Evolutionary conservation across 2,888 invertebrate species (phyloP), one percentile per base, ranked within the genome.

Genomic region (Sarcophaga caerulescens): DNA sequence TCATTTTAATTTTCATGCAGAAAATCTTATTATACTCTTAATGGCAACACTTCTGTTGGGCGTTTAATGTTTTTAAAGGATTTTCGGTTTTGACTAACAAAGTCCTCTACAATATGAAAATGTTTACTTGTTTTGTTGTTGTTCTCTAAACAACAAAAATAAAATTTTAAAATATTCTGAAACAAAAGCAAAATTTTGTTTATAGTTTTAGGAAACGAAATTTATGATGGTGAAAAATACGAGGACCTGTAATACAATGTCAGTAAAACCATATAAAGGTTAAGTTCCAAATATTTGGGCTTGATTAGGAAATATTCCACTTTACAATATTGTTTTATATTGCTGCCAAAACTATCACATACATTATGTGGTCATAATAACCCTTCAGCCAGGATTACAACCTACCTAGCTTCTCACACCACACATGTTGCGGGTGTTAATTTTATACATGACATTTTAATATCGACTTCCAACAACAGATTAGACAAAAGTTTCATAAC

Each of bases 51-150:
- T 14, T 73, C 23, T 62, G 60, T 23, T 73, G 23, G 73, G 73
- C 44, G 73, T 23, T 62, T 73, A 25, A 74, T 47, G 23, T 68
- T 71, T 25, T 63, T 47, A 25, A 47, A 63, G 63, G 63, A 10
- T 19, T 63, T 59, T 57, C 57, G 25, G 19, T 71, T 71, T 71
- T 71, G 71, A 19, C 52, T 47, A 52, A 17, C 52, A 35, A 65
- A 71, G 59, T 52, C 35, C 35, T 35, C 8, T 35, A 5, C 10
- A 17, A 19, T 57, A 71, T 19, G 59, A 71, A 71, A n/a, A 59
- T 59, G 6, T 71, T 71, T 35, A 6, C 71, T 35, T 57, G 17
- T 68, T 52, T 19, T 60, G 19, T 45, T 47, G 10, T 69, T 69
- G 52, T 70, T 21, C 52, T 70, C 12, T 25, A 70, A 70, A 57